phyloP scores from a whole-genome alignment of 2,888 invertebrate genomes.

The Philonicus albiceps region DNA sequence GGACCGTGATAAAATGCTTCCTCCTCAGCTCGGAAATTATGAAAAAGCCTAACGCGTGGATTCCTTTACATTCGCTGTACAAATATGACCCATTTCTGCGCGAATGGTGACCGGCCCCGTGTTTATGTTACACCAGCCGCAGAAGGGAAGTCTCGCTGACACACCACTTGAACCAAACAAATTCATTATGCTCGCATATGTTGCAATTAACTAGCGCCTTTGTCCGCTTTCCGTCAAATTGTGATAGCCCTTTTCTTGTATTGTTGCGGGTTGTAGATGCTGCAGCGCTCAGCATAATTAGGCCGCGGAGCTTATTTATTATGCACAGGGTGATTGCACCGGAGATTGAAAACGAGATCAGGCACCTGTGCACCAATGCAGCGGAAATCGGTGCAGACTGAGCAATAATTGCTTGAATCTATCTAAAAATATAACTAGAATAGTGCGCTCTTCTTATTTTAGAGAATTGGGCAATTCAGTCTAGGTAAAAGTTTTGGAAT shows the following conservation, averaged over 20 bases:
- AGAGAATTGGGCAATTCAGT: neutral
- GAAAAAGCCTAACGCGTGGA: neutral
- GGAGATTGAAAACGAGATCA: neutral
- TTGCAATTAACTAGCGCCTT: neutral
- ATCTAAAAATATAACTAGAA: neutral
- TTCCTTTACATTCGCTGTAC: neutral
- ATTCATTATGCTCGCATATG: neutral
- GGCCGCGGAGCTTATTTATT: neutral
- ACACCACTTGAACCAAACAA: neutral
- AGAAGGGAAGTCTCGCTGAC: neutral
- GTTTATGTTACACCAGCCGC: neutral
- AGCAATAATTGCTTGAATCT: neutral
- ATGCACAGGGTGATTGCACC: neutral
- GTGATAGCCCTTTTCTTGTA: neutral
- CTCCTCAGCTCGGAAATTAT: neutral
- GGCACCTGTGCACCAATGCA: neutral
- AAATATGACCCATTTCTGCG: neutral
- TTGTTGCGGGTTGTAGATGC: neutral
- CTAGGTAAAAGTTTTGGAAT: neutral
- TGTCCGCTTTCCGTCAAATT: neutral
- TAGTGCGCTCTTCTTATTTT: neutral
- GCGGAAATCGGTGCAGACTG: neutral
- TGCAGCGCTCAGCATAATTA: neutral
- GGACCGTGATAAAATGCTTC: neutral
- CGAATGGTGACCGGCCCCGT: neutral